Base-by-base conservation (phyloP, 2,888 invertebrate genomes). In the Venustoraphidia nigricollis region DNA sequence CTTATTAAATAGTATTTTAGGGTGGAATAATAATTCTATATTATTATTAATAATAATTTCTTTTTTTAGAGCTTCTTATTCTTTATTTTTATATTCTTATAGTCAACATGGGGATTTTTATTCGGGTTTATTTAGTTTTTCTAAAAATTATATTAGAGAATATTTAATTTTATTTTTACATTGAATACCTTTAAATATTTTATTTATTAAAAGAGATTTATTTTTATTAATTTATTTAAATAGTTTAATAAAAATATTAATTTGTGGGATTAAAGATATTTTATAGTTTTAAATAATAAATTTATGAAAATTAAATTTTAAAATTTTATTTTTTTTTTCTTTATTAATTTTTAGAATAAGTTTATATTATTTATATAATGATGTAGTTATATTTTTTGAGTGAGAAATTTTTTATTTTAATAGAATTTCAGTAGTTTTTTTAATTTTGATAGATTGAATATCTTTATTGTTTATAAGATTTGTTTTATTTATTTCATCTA, bases 231-330 rank as follows among this genome's bases (percentile, higher is more conserved):
- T 74, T 65, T 69, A 65, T 67, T 76, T 76, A 73, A 73, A 70
- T 78, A 78, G 73, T 79, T 79, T 76, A 77, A 68, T 38, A 36
- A 54, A 76, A 77, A 79, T 74, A 66, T 73, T 76, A 73, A 76
- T 75, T 78, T 79, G 77, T 79, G 77, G 71, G 58, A 50, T 76
- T 72, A 75, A 70, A 66, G 70, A 75, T 75, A 66, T 73, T 75
- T 72, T n/a, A n/a, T n/a, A n/a, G n/a, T n/a, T n/a, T n/a, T n/a
- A n/a, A n/a, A n/a, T n/a, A n/a, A n/a, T n/a, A n/a, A 71, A 62
- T 64, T 72, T 56, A 58, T 66, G 65, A 68, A 67, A 59, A 65
- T 61, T 72, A 65, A 68, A 66, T 55, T 71, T 72, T 69, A 51
- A 69, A 55, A 62, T 66, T 66, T 69, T 71, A 63, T 65, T 50